Percentiles rank a stretch among this genome's conserved stretches.
These are phyloP conservation scores for Camponotus pennsylvanicus DNA, from an alignment of 1,140 invertebrate species.

Conservation along the genomic window DNA sequence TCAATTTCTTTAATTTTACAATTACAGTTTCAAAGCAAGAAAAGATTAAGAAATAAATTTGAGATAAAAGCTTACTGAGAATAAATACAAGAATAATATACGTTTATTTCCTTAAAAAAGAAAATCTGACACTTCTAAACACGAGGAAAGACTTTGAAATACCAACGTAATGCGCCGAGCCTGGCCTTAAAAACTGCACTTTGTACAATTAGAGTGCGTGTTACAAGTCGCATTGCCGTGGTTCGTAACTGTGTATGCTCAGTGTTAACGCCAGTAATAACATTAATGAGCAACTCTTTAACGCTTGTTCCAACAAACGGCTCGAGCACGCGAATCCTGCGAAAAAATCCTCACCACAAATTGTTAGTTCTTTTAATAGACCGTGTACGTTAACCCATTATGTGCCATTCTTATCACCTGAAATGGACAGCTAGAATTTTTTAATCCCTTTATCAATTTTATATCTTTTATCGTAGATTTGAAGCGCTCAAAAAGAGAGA, in stretches of 20 bases:
- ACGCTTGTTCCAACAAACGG: slow-evolving; percentile 25
- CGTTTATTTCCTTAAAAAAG: not conserved
- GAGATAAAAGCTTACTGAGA: not conserved
- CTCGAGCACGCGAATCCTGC: slow-evolving; percentile 50
- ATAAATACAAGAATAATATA: not conserved
- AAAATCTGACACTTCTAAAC: slow-evolving; percentile 13
- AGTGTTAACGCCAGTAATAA: slow-evolving; percentile 62
- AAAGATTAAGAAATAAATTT: not conserved
- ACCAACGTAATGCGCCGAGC: slow-evolving; percentile 23
- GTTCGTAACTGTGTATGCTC: slow-evolving; percentile 24
- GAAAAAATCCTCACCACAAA: slow-evolving; percentile 51
- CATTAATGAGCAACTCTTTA: slow-evolving; percentile 57
- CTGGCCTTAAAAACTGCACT: slow-evolving; percentile 47
- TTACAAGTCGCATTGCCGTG: slow-evolving; percentile 40
- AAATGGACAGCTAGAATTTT: slow-evolving; percentile 28
- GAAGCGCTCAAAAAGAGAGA: slow-evolving; percentile 20
- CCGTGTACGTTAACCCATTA: not conserved
- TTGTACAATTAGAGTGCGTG: slow-evolving; percentile 44
- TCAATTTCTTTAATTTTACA: not conserved
- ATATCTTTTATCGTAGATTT: slow-evolving; percentile 34
- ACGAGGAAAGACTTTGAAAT: not conserved
- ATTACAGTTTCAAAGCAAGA: not conserved
- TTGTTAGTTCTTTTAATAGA: slow-evolving; percentile 51
- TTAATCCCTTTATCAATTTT: slow-evolving; percentile 36
- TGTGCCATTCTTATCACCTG: slow-evolving; percentile 33